Evolutionary conservation across 1,140 invertebrate genomes (phyloP), one percentile per base, ranked within the genome.

Genomic region (Sipha flava): DNA sequence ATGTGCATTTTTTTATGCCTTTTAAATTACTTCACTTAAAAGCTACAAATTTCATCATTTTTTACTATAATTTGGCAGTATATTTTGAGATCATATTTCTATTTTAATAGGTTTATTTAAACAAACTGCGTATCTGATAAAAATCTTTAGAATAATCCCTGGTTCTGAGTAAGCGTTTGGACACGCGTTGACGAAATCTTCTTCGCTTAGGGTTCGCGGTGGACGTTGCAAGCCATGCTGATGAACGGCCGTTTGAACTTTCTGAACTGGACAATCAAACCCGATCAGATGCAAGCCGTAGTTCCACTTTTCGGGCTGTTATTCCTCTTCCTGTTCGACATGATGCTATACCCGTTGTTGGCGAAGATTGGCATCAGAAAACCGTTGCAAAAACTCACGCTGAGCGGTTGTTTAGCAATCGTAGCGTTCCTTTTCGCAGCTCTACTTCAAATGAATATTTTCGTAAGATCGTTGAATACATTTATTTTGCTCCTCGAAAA

Each of bases 301-400:
- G 95, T 95, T 85, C 92, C 93, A 0, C 82, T 95, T 40, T 86
- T 95, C 2, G 93, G 94, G 82, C 84, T 95, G 29, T 72, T 90
- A 2, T 88, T 95, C 54, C 93, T 95, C 82, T 93, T 94, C 7
- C 80, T 95, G 0, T 95, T 94, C 85, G 91, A 95, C 86, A 83
- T 83, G 59, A 49, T 86, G 5, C 82, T 91, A 3, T 91, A 91
- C 83, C 85, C 85, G 12, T 45, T 83, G 10, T 81, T 86, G 21
- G 80, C 29, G 14, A 83, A 81, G 49, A 82, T 82, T 37, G 80
- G 81, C 3, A 77, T 85, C 23, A 86, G 79, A 40, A 85, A 82
- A 72, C 89, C 90, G 0, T 84, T 92, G 18, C 88, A 90, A 79
- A 86, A 88, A 82, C 90, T 92, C 84, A 85, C 86, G 1, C 82